Evolutionary conservation across 2,888 invertebrate species (phyloP).

Genomic region (Frankliniella intonsa): DNA sequence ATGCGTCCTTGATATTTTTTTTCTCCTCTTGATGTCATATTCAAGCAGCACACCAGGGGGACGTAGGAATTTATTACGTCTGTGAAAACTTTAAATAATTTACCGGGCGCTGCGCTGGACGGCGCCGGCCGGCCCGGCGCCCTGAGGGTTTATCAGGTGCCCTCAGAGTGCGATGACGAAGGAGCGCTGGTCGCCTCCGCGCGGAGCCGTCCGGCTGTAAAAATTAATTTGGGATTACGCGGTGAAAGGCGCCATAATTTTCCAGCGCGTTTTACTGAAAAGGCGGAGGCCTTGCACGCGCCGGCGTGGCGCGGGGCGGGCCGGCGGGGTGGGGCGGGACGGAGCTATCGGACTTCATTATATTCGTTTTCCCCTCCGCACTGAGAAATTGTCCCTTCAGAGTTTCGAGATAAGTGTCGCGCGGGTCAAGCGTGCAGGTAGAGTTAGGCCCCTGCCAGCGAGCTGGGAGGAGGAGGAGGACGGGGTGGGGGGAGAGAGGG

Average conservation of each 20-base stretch:
- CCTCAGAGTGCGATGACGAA: neutral
- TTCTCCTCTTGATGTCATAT: too few species aligned
- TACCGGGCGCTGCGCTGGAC: neutral
- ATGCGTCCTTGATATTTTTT: too few species aligned
- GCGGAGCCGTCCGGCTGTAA: neutral
- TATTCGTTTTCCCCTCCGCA: conserved; percentile 5
- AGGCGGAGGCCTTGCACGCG: neutral
- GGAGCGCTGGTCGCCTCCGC: neutral
- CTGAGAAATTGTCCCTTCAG: conserved; percentile 16
- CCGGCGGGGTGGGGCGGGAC: too few species aligned
- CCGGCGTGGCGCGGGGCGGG: too few species aligned
- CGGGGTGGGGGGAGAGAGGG: too few species aligned
- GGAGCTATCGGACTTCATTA: conserved; percentile 14
- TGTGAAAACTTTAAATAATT: too few species aligned
- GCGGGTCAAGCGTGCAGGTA: neutral
- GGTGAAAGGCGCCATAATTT: conserved; percentile 8
- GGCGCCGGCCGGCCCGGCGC: neutral
- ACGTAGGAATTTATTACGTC: too few species aligned
- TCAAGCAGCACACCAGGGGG: too few species aligned
- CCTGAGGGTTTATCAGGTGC: neutral
- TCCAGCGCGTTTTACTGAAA: neutral
- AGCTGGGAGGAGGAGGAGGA: too few species aligned
- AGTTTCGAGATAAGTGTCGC: conserved; percentile 17
- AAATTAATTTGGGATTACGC: conserved; percentile 19
- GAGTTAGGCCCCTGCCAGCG: too few species aligned